A percentile compares a stretch with the other conserved stretches of the same genome.
phyloP scores from a whole-genome alignment of 2,888 invertebrate species.

The Acanthosepion lycidas region DNA sequence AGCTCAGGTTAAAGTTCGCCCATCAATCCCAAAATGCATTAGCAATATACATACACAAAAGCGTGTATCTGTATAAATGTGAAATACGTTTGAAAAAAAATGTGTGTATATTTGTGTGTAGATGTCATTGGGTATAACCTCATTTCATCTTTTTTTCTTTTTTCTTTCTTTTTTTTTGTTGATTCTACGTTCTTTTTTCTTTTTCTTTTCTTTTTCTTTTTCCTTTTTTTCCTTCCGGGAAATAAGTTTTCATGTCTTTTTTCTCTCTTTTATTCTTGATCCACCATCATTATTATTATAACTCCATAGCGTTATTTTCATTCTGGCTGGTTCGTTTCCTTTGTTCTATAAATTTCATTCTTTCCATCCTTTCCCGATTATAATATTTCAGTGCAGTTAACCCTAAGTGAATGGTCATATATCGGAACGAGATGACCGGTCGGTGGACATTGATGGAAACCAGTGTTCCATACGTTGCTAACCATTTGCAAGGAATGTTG shows the following conservation, averaged over 20 bases:
- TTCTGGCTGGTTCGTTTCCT: background rate
- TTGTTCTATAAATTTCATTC: background rate
- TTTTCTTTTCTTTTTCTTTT: too few relatives aligned
- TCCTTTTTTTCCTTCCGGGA: background rate
- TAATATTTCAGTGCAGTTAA: slow-evolving; percentile 35
- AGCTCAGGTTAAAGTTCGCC: background rate
- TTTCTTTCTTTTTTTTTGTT: background rate
- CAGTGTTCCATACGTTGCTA: background rate
- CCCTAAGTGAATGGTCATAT: background rate
- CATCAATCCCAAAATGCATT: background rate
- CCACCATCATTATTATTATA: background rate
- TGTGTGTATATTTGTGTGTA: background rate
- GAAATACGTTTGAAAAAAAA: too few relatives aligned
- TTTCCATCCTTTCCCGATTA: background rate
- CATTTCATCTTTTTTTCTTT: background rate
- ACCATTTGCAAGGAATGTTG: background rate
- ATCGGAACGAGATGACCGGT: background rate
- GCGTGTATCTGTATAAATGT: too few relatives aligned
- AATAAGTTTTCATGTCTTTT: background rate
- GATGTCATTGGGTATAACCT: background rate
- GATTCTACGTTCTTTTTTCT: background rate
- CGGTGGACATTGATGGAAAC: background rate
- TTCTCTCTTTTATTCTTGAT: background rate
- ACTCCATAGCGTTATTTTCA: background rate
- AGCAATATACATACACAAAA: background rate